Evolutionary conservation across 2,797 vertebrate species (phyloP), one percentile per base, ranked within the genome.

Genomic region (Calcarius lapponicus): DNA sequence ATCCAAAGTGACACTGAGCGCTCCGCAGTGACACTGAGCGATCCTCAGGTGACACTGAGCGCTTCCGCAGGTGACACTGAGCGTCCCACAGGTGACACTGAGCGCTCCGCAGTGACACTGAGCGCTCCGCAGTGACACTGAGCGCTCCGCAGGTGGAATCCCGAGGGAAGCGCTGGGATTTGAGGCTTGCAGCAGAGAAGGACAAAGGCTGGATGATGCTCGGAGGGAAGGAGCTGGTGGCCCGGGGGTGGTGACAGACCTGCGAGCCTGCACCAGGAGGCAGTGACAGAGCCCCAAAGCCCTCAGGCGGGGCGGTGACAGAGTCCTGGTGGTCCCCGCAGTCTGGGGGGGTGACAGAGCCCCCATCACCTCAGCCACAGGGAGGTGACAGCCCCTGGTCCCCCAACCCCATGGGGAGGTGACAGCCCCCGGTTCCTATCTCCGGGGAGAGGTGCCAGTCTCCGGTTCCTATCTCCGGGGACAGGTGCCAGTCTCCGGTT

Each of bases 201-300:
- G 42, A 26, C 24, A 3, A 5, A 0, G 8, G 53, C 50, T 5
- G 80, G 69, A 1, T 2, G 4, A 1, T 0, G 40, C 62, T 16
- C 0, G 1, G 25, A 3, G 13, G 91, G 71, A 29, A 16, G 47
- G 36, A 2, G 4, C 8, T 9, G 80, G 32, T 16, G 50, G 10
- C 11, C 45, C 4, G 11, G 17, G 58, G 26, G 29, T 2, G 28
- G 62, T 4, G 51, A 54, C 51, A 50, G 15, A 45, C 0, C 11
- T 3, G 50, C 12, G 29, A 47, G 16, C 7, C 13, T 2, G 11
- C 60, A 29, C 54, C 54, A 3, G 0, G 22, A 34, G 19, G 29
- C 16, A 7, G 47, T 4, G 29, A 51, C 57, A 45, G 29, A 43
- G 0, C 45, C 53, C 18, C 32, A 3, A 2, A 26, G 4, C 19